These are phyloP conservation scores for Saccostrea cuccullata DNA, from an alignment of 1,140 invertebrate genomes.

Conservation along the genomic window DNA sequence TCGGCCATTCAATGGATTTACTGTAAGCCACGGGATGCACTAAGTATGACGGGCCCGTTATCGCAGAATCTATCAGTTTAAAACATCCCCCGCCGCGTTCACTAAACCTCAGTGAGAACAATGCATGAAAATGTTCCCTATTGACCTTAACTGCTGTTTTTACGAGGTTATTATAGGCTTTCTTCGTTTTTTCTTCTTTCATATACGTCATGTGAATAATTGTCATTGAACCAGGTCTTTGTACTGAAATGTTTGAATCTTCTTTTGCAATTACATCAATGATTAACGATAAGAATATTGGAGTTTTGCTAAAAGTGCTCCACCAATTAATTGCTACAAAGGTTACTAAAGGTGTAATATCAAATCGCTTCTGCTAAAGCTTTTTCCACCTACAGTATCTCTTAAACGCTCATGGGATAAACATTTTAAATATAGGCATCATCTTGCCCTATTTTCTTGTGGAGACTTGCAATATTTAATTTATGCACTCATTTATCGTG, in stretches of 20 bases:
- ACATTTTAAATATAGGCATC: background rate
- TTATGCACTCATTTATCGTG: background rate
- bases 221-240: background rate
- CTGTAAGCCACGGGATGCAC: background rate
- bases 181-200: background rate
- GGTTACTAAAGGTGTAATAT: too few species aligned
- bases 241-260: background rate
- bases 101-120: slow-evolving; percentile 1
- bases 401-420: too few species aligned
- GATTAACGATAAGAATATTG: background rate
- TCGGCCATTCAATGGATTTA: background rate
- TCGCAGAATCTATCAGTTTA: slow-evolving; percentile 11
- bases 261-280: background rate
- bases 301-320: background rate
- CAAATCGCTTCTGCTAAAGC: too few species aligned
- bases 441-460: background rate
- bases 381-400: too few species aligned
- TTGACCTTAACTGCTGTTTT: slow-evolving; percentile 9
- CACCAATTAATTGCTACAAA: background rate
- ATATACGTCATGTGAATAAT: slow-evolving; percentile 5
- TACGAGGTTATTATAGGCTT: background rate
- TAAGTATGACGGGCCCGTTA: background rate
- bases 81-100: slow-evolving; percentile 22
- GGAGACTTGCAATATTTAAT: background rate
- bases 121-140: background rate